phyloP scores from a whole-genome alignment of 2,888 invertebrate species.

The Hyppa rectilinea region DNA sequence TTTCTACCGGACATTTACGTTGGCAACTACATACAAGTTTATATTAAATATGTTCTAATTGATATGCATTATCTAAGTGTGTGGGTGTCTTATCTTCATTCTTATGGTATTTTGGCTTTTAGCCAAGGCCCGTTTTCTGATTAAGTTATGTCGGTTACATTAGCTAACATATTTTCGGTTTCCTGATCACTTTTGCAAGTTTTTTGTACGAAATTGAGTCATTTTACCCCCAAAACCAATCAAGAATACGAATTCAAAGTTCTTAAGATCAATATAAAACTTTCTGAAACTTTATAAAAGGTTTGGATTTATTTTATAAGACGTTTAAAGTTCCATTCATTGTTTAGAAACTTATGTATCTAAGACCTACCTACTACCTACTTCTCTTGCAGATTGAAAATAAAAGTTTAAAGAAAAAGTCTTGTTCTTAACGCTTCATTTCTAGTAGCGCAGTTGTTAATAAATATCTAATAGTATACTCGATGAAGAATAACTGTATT shows the following conservation, averaged over 20 bases:
- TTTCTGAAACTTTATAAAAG: not conserved
- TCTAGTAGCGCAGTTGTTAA: constrained; percentile 41
- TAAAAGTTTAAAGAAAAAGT: not conserved
- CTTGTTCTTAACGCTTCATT: constrained; percentile 1
- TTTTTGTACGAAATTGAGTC: not conserved
- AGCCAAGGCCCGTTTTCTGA: not conserved
- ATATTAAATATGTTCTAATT: not conserved
- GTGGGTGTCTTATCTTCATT: not conserved
- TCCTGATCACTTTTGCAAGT: not conserved
- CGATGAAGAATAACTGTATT: constrained; percentile 60
- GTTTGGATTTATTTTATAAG: not conserved
- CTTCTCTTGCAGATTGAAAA: no score
- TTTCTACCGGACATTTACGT: not conserved
- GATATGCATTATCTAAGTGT: not conserved
- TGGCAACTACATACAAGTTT: not conserved
- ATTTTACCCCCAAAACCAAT: not conserved
- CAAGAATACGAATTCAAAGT: not conserved
- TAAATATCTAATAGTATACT: constrained; percentile 46
- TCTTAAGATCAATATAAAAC: not conserved
- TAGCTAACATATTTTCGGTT: no score
- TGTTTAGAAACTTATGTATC: no score
- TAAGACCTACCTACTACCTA: no score
- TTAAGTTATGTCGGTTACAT: not conserved
- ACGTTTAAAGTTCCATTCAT: not conserved
- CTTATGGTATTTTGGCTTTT: not conserved